phyloP scores from a whole-genome alignment of 2,113 vertebrate species.

The Scomber scombrus region DNA sequence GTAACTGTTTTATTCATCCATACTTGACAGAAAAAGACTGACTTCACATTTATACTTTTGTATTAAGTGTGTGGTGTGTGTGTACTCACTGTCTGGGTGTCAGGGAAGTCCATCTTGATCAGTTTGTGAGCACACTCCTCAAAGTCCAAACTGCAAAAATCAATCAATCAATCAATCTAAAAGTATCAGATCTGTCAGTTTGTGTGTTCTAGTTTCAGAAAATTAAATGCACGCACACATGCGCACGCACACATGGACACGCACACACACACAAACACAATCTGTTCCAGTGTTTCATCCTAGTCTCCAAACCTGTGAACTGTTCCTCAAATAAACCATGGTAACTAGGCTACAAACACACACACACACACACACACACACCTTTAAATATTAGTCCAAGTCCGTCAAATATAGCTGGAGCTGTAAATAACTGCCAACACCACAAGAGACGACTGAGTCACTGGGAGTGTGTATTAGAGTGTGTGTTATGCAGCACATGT shows the following conservation, averaged over 20 bases:
- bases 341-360: constrained; percentile 11
- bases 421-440: constrained; percentile 59
- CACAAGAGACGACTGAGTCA: constrained; percentile 50
- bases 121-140: constrained; percentile 98
- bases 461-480: constrained; percentile 16
- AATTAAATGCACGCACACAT: background rate
- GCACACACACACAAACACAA: background rate
- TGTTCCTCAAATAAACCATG: constrained; percentile 47
- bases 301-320: constrained; percentile 31
- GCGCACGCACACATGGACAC: background rate
- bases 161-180: background rate
- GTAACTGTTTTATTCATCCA: too few relatives aligned
- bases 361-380: background rate
- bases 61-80: constrained; percentile 17
- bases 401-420: constrained; percentile 54
- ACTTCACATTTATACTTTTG: constrained; percentile 11
- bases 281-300: constrained; percentile 27
- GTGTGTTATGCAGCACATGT: background rate
- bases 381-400: constrained; percentile 61
- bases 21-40: too few relatives aligned
- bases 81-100: constrained; percentile 93
- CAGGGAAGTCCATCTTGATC: constrained; percentile 98
- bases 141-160: constrained; percentile 93
- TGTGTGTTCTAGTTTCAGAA: background rate
- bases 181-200: background rate